Percentiles rank a stretch among this genome's conserved stretches.
Conservation (phyloP, 1,140 invertebrate genomes). For the Sarcophaga peregrina region DNA sequence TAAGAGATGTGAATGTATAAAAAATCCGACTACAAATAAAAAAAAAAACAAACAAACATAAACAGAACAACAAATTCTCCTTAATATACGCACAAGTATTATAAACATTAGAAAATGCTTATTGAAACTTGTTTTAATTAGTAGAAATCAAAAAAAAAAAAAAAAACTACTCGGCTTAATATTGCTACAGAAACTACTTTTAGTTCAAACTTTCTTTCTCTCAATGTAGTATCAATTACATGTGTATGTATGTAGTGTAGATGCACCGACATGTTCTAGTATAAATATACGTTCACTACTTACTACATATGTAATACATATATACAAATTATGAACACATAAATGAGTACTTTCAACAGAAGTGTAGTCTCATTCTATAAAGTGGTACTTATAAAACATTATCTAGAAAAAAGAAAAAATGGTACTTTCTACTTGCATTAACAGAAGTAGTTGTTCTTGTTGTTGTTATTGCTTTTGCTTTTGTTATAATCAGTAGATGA, state of each 20-base stretch:
- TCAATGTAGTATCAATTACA: conserved; percentile 6
- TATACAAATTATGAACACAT: conserved; percentile 12
- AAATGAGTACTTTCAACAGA: conserved; percentile 16
- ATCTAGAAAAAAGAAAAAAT: conserved; percentile 12
- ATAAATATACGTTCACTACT: neutral
- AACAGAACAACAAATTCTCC: no score
- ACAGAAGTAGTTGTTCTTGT: neutral
- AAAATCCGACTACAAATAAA: no score
- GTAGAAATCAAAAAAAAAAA: conserved; percentile 7
- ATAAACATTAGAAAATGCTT: neutral
- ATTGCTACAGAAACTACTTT: conserved; percentile 10
- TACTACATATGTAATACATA: neutral
- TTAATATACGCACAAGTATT: neutral
- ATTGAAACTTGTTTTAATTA: neutral
- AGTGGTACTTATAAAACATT: conserved; percentile 20
- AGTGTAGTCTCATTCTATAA: conserved; percentile 24
- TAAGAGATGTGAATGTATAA: no score
- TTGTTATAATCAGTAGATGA: neutral
- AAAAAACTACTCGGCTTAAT: neutral
- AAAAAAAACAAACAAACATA: no score
- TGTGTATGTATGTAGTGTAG: neutral
- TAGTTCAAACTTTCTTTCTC: neutral
- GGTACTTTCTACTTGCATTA: conserved; percentile 21
- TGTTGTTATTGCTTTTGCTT: neutral
- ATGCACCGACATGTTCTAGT: no score